A percentile compares a stretch with the other conserved stretches of the same genome.
phyloP scores from a whole-genome alignment of 2,888 invertebrate species.

The Phlogophora meticulosa region DNA sequence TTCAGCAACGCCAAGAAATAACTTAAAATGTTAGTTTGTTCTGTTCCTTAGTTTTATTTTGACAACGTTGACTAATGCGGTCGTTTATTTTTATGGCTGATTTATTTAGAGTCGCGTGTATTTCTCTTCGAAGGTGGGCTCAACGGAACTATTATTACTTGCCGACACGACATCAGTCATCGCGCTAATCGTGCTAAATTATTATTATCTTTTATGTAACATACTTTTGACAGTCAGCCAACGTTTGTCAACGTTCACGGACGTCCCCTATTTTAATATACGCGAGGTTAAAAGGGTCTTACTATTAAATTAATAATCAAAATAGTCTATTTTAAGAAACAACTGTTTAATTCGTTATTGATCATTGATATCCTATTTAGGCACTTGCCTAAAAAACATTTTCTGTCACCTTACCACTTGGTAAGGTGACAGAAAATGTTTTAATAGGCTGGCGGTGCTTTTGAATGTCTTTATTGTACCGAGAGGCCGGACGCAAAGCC shows the following conservation, averaged over 20 bases:
- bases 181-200: slow-evolving; percentile 84
- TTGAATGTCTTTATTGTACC: slow-evolving; percentile 80
- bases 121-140: slow-evolving; percentile 83
- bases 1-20: slow-evolving; percentile 64
- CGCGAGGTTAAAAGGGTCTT: slow-evolving; percentile 14
- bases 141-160: slow-evolving; percentile 86
- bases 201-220: slow-evolving; percentile 86
- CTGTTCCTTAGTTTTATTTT: slow-evolving; percentile 87
- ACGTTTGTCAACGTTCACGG: slow-evolving; percentile 72
- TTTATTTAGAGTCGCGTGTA: slow-evolving; percentile 86
- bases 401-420: no score
- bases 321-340: background rate
- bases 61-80: slow-evolving; percentile 89
- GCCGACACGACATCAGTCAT: slow-evolving; percentile 89
- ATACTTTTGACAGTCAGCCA: slow-evolving; percentile 84
- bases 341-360: slow-evolving; percentile 5
- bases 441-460: slow-evolving; percentile 77
- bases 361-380: slow-evolving; percentile 34
- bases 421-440: slow-evolving; percentile 61
- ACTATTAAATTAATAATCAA: slow-evolving; percentile 17
- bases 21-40: slow-evolving; percentile 72
- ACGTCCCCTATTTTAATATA: slow-evolving; percentile 61
- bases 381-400: no score
- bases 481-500: slow-evolving; percentile 76
- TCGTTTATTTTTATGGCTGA: slow-evolving; percentile 89